Base-by-base conservation (phyloP, 1,140 invertebrate genomes). In the Brachionus angularis region DNA sequence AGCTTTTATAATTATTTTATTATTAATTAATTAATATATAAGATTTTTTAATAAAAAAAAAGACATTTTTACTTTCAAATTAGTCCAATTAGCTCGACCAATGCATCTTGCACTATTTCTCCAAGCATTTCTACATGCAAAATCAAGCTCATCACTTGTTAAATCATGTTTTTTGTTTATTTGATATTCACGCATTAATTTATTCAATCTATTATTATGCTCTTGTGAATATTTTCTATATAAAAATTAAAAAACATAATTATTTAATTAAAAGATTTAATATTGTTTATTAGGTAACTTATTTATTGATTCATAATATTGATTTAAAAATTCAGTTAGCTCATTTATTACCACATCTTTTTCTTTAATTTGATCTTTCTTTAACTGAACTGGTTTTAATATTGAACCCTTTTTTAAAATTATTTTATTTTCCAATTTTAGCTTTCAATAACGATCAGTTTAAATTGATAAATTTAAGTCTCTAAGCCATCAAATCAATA, bases 31-130 rank as follows among this genome's bases (percentile, higher is more conserved):
- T 21, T 52, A 3, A 7, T 12, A 7, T 5, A 72, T n/a, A 12
- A 39, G 49, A 14, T 33, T 72, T 10, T 18, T 44, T 74, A 80
- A 77, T 79, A 94, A 91, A 87, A 95, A 91, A 72, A n/a, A n/a
- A n/a, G n/a, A n/a, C n/a, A n/a, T n/a, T n/a, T n/a, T n/a, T n/a
- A n/a, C n/a, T n/a, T n/a, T n/a, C n/a, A 96, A 76, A 82, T 94
- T 95, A 0, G 91, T 91, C 93, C 92, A 96, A 78, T 95, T 92
- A 77, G 96, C 96, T 74, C 92, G 84, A 0, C 92, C 92, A 75
- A 96, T 94, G 79, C 93, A 96, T 27, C 93, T 84, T 0, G 89
- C 86, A 1, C 92, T 89, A 80, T 96, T 96, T 75, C 93, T 86
- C 93, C 93, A 96, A 0, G 90, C 92, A 50, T 92, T 82, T 83